Evolutionary conservation across 2,797 vertebrate species (phyloP), one percentile per base, ranked within the genome.

Genomic region (Picus viridis): DNA sequence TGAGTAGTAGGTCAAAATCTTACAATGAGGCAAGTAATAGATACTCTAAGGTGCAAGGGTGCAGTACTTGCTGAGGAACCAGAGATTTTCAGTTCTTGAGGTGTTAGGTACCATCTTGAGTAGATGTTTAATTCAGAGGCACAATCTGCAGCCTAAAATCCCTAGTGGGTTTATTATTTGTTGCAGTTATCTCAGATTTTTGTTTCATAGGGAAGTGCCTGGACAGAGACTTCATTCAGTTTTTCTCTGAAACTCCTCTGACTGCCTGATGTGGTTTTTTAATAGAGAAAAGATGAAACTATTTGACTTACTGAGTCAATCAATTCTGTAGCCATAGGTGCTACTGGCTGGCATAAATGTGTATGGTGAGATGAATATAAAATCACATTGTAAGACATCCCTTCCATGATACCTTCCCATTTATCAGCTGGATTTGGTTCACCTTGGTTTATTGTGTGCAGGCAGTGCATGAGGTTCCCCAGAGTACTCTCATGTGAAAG

Each of bases 301-400:
- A 2, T 41, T 34, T 29, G 45, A n/a, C 34, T 59, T 57, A 19
- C 2, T 49, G 51, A 5, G 15, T 22, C 8, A 29, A 30, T 49
- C 12, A 7, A 0, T 32, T 47, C 14, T 12, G 26, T 24, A 32
- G 53, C 36, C 23, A 10, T 10, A 43, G 39, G 27, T 70, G 63
- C 53, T 64, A 2, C 7, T 47, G 45, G 10, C 6, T 7, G 74
- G 18, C 16, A 13, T 13, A 12, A 43, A 12, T 0, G 0, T 15
- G 7, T 23, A 6, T 54, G 26, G 15, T 56, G 23, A 30, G 18
- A 8, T 45, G 27, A 11, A 14, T 3, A 8, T 64, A 30, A 47
- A 77, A 12, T 22, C 4, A 16, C 7, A 12, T 14, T 65, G 43
- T 19, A n/a, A 72, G 39, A 64, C 8, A 17, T 34, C 10, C 12